phyloP scores from a whole-genome alignment of 2,888 invertebrate species.

The Sympetrum striolatum region DNA sequence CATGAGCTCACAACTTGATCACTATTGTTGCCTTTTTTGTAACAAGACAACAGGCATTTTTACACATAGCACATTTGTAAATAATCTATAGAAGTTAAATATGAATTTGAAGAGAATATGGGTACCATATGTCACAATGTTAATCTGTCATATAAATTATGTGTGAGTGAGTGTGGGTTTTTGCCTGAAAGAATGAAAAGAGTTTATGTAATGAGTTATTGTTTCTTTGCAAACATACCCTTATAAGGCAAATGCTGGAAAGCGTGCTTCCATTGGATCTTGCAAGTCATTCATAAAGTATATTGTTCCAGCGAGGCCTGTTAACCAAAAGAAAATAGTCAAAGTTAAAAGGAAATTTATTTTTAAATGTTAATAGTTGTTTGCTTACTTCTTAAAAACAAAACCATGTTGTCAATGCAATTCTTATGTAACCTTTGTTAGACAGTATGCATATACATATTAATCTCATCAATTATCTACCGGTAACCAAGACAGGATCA shows the following conservation, averaged over 20 bases:
- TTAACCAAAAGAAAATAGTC: slow-evolving; percentile 50
- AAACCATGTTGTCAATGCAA: neutral
- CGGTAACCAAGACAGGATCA: neutral
- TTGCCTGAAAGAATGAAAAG: slow-evolving; percentile 34
- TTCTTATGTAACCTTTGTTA: neutral
- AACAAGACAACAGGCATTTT: slow-evolving; percentile 39
- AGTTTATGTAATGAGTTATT: slow-evolving; percentile 22
- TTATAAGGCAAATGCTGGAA: slow-evolving; percentile 74
- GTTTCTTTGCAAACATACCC: slow-evolving; percentile 11
- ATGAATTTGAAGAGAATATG: slow-evolving; percentile 31
- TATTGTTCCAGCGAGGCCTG: slow-evolving; percentile 74
- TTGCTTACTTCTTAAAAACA: neutral
- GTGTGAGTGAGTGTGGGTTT: slow-evolving; percentile 34
- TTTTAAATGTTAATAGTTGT: neutral
- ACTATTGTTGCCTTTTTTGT: slow-evolving; percentile 41
- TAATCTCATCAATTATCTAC: neutral
- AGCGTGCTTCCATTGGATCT: slow-evolving; percentile 70
- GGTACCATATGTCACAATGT: slow-evolving; percentile 37
- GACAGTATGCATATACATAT: neutral
- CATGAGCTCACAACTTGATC: slow-evolving; percentile 7
- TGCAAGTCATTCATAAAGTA: slow-evolving; percentile 76
- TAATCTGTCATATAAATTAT: slow-evolving; percentile 40
- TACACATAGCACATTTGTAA: slow-evolving; percentile 42
- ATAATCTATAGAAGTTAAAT: slow-evolving; percentile 38
- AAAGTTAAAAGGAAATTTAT: slow-evolving; percentile 22